Evolutionary conservation across 1,140 invertebrate species (phyloP).

Genomic region (Camponotus pennsylvanicus): DNA sequence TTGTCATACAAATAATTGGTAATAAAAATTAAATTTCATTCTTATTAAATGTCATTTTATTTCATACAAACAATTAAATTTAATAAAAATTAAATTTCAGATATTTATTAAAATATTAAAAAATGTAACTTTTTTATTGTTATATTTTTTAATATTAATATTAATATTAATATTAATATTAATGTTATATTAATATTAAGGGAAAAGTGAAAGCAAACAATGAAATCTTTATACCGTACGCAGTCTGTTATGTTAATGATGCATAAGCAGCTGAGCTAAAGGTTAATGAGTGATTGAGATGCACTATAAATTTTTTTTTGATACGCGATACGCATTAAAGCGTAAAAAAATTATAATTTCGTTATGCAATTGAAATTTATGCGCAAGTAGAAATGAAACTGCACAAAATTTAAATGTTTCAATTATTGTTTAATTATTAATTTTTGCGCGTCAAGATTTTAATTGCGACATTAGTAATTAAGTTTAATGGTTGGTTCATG

Average conservation of each 20-base stretch:
- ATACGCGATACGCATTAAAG: neutral
- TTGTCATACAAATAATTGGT: neutral
- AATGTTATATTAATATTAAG: neutral
- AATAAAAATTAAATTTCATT: neutral
- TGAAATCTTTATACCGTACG: neutral
- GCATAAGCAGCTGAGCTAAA: conserved; percentile 15
- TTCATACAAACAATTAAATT: neutral
- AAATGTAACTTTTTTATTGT: neutral
- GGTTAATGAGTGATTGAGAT: conserved; percentile 15
- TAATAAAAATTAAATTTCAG: neutral
- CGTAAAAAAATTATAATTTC: neutral
- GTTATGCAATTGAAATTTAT: neutral
- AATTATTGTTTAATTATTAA: conserved; percentile 3
- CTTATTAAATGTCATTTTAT: no score
- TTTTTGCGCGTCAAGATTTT: neutral
- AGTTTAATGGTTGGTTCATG: neutral
- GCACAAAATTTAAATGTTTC: neutral
- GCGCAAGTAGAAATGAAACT: neutral
- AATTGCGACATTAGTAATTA: conserved; percentile 7
- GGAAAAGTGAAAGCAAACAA: neutral
- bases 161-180: neutral
- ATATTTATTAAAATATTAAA: neutral
- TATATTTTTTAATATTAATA: no score
- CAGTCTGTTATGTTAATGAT: neutral
- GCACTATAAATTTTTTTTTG: neutral